Percentiles rank a stretch among this genome's conserved stretches.
phyloP scores from a whole-genome alignment of 64 coral and sea anemone species.

The Exaiptasia diaphana region DNA sequence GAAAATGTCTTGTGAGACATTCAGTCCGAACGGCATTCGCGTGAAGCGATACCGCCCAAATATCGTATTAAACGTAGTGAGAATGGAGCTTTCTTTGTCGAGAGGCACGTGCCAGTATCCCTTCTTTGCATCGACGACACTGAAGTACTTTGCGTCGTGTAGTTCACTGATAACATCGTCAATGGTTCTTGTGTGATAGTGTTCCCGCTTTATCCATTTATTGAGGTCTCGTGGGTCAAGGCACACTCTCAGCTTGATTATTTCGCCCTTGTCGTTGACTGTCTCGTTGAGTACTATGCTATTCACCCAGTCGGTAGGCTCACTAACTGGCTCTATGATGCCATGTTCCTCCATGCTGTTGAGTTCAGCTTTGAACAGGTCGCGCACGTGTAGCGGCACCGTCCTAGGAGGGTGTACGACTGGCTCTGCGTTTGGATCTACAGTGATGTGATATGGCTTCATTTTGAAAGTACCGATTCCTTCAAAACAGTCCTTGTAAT shows the following conservation, averaged over 20 bases:
- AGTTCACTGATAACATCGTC: not conserved
- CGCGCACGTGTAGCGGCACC: not conserved
- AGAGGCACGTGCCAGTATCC: conserved; percentile 1
- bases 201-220: conserved; percentile 14
- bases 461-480: not conserved
- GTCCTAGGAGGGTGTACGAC: conserved; percentile 5
- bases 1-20: too few relatives aligned
- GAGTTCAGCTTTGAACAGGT: not conserved
- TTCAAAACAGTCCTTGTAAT: conserved; percentile 15
- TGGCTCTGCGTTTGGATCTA: not conserved
- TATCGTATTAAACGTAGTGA: too few relatives aligned
- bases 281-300: conserved; percentile 18
- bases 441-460: not conserved
- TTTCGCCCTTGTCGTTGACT: conserved; percentile 12
- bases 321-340: conserved; percentile 23
- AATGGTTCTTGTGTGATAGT: conserved; percentile 12
- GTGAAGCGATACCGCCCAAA: too few relatives aligned
- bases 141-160: conserved; percentile 4
- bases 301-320: conserved; percentile 11
- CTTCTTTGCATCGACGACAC: not conserved
- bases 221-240: conserved; percentile 27
- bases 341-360: conserved; percentile 32
- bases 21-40: too few relatives aligned
- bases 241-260: conserved; percentile 6
- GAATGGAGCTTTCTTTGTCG: not conserved